These are phyloP conservation scores for Gasterosteus aculeatus DNA, from an alignment of 2,113 vertebrate genomes.

Conservation along the genomic window DNA sequence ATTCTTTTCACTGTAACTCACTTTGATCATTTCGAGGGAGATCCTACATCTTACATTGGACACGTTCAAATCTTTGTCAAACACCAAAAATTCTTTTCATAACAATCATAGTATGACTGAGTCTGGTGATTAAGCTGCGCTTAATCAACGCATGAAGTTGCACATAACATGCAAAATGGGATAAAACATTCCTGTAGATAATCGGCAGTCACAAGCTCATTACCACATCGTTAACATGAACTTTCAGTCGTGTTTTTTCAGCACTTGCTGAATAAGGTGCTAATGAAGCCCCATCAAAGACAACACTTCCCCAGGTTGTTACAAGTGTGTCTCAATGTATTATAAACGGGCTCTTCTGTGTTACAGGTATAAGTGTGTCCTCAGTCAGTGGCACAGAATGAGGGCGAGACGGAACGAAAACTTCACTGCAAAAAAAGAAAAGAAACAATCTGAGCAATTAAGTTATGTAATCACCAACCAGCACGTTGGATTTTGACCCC, in stretches of 20 bases:
- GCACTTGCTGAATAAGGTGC: neutral
- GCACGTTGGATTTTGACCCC: constrained; percentile 57
- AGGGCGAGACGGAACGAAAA: constrained; percentile 59
- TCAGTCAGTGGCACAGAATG: constrained; percentile 41
- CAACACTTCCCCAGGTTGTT: neutral
- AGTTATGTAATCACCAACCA: constrained; percentile 69
- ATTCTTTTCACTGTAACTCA: neutral
- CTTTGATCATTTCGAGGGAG: neutral
- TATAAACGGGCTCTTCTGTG: constrained; percentile 5
- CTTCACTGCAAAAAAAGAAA: constrained; percentile 55
- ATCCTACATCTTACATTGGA: neutral
- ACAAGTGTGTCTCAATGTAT: constrained; percentile 14
- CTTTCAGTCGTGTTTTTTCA: neutral
- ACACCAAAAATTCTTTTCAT: neutral
- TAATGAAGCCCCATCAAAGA: neutral
- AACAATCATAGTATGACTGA: neutral
- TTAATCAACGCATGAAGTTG: neutral
- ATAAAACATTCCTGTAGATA: neutral
- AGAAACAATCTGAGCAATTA: constrained; percentile 64
- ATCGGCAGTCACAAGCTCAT: constrained; percentile 1
- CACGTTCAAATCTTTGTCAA: neutral
- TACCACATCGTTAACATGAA: neutral
- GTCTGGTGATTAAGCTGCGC: neutral
- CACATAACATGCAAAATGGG: neutral
- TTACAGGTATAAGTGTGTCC: constrained; percentile 48